Percentiles rank a stretch among this genome's conserved stretches.
Evolutionary conservation across 2,113 vertebrate species (phyloP).

Genomic region (Colinus virginianus): DNA sequence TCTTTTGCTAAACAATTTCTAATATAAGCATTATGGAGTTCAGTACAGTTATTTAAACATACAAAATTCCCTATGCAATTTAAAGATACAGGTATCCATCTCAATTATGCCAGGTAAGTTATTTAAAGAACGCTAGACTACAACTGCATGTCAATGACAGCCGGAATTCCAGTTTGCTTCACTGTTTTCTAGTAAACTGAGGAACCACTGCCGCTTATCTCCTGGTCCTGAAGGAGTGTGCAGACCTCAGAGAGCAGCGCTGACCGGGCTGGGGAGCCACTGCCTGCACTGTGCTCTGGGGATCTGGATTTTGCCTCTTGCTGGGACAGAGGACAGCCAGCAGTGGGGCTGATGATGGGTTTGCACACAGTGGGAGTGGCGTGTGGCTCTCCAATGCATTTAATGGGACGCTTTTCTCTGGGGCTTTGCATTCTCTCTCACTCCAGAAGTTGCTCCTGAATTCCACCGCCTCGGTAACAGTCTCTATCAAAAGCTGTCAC

Average conservation of each 20-base stretch:
- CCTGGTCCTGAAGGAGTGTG: not conserved
- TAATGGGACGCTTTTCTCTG: not conserved
- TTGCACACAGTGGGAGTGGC: not conserved
- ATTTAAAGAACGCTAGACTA: constrained; percentile 70
- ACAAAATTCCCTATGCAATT: constrained; percentile 80
- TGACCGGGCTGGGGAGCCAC: not conserved
- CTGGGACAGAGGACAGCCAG: not conserved
- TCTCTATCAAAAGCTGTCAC: not conserved
- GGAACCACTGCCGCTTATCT: constrained; percentile 22
- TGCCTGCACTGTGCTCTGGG: not conserved
- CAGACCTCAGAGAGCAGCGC: not conserved
- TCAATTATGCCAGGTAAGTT: constrained; percentile 69
- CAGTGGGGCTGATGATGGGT: not conserved
- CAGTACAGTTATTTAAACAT: constrained; percentile 82
- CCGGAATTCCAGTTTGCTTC: constrained; percentile 74
- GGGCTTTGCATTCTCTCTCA: not conserved
- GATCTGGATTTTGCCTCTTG: not conserved
- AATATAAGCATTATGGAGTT: constrained; percentile 82
- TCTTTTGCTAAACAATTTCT: constrained; percentile 83
- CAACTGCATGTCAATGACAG: constrained; percentile 64
- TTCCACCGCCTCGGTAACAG: not conserved
- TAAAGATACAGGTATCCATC: constrained; percentile 79
- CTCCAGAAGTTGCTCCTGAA: not conserved
- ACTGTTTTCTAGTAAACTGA: constrained; percentile 20
- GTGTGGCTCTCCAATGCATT: not conserved